Percentiles rank a stretch among this genome's conserved stretches.
phyloP scores from a whole-genome alignment of 2,797 vertebrate genomes.

The Sebastes variabilis region DNA sequence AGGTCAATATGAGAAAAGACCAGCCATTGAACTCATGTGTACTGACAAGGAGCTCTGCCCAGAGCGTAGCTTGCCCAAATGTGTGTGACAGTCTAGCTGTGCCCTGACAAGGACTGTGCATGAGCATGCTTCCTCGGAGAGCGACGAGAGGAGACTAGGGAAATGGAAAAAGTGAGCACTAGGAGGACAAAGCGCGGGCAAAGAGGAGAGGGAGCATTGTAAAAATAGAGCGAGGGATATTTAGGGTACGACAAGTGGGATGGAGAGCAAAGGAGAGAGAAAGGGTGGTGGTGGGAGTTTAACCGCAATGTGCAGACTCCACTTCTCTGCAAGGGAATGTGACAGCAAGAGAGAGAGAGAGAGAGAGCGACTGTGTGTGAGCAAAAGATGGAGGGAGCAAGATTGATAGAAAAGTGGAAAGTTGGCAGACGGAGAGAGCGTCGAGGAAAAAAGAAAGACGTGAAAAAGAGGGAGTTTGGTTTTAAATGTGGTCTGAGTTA shows the following conservation, averaged over 20 bases:
- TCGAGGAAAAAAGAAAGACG: conserved; percentile 15
- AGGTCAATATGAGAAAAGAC: conserved; percentile 18
- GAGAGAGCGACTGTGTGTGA: not conserved
- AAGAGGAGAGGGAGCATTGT: conserved; percentile 37
- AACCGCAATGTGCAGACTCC: conserved; percentile 26
- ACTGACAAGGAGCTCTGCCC: conserved; percentile 20
- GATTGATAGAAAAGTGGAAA: conserved; percentile 14
- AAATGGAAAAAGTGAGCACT: conserved; percentile 37
- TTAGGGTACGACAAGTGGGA: conserved; percentile 55
- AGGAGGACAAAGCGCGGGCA: conserved; percentile 57
- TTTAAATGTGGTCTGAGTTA: conserved; percentile 17
- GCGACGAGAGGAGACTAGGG: conserved; percentile 21
- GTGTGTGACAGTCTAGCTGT: conserved; percentile 26
- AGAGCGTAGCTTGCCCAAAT: conserved; percentile 17
- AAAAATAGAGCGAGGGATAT: conserved; percentile 62
- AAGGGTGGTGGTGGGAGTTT: conserved; percentile 17
- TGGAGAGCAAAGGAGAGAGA: conserved; percentile 37
- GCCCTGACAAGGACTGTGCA: conserved; percentile 28
- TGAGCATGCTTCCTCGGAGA: conserved; percentile 34
- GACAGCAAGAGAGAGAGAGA: not conserved
- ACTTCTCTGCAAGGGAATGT: conserved; percentile 13
- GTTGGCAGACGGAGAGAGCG: not conserved
- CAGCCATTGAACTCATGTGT: conserved; percentile 37
- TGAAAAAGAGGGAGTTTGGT: conserved; percentile 4
- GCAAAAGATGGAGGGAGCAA: not conserved